Base-by-base conservation (phyloP, 2,797 vertebrate species). In the Mastacembelus armatus region DNA sequence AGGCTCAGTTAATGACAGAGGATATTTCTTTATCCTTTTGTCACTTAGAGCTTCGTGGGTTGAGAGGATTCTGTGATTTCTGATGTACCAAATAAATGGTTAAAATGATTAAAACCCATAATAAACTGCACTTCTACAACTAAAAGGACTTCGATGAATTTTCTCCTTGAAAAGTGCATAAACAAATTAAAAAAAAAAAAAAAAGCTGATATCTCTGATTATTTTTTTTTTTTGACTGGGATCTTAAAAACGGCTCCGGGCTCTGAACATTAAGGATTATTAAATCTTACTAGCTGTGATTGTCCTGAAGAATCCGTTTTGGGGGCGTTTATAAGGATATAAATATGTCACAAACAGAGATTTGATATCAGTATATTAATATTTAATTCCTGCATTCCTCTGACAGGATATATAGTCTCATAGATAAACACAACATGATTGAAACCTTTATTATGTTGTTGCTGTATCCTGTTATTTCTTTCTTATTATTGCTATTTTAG, bases 181-280 rank as follows among this genome's bases (percentile, higher is more conserved):
- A n/a, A 65, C 72, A 78, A 39, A 36, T 71, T 54, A 38, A 64
- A 48, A 39, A 42, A 30, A 15, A 51, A 24, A 61, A 35, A 58
- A 63, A 33, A 57, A 55, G 33, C 27, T 10, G n/a, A n/a, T n/a
- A 19, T 24, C 6, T 42, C 18, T 24, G 52, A 47, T 56, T 55
- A 51, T 63, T 48, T 43, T 58, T 58, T 51, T 48, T 49, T 22
- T 59, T 52, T 7, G n/a, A 1, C 39, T 55, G 54, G 56, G 40
- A 71, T 72, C 50, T 65, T 4, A 54, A 21, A 27, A 42, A 30
- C 66, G 29, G 44, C 30, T 6, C 2, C 10, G 10, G n/a, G 30
- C 48, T 77, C 44, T 42, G 51, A 62, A 15, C 29, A 74, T 78
- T 75, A 67, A 57, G 57, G 52, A 88, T 70, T 59, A 79, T 52